Base-by-base conservation (phyloP, 2,113 vertebrate genomes). In the Heliornis fulica region DNA sequence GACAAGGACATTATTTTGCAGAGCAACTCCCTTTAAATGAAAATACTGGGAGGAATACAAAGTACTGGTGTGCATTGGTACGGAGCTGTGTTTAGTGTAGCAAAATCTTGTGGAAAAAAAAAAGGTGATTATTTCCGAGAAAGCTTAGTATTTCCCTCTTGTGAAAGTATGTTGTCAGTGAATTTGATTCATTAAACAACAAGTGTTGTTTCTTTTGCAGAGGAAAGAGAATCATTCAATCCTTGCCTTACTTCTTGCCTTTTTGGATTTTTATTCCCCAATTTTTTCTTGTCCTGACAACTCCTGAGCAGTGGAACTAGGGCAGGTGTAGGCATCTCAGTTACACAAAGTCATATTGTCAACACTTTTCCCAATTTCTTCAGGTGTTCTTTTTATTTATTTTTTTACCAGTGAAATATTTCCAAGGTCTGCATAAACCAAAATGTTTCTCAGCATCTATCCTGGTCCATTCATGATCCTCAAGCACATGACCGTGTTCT, bases 1-100 rank as follows among this genome's bases (percentile, higher is more conserved):
- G 98, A 98, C 98, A 99, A 99, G 98, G 98, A 98, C 98, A 98
- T 99, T 98, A 99, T 99, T 99, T 99, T 99, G 98, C 98, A 98
- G 98, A 97, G 97, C 90, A 94, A 69, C 96, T 98, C 96, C 95
- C 97, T 98, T 98, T 97, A 97, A 98, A 98, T 97, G 95, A 98
- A 98, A 98, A 97, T 97, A 97, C 93, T 89, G 91, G 93, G 96
- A 97, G 82, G 97, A 98, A 98, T 98, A 98, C 95, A 97, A 98
- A 98, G 87, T 97, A 93, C 92, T 90, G 80, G 95, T 91, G 72
- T 86, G 83, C 19, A 50, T 77, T 85, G 68, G 78, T 95, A 77
- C 59, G 64, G 79, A 95, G 70, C 91, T 87, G 51, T 61, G 82
- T 96, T 97, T 96, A 98, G 96, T 87, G 75, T 69, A 96, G 71